Percentiles rank a stretch among this genome's conserved stretches.
These are phyloP conservation scores for Ormyrus nitidulus DNA, from an alignment of 2,888 invertebrate genomes.

Conservation along the genomic window DNA sequence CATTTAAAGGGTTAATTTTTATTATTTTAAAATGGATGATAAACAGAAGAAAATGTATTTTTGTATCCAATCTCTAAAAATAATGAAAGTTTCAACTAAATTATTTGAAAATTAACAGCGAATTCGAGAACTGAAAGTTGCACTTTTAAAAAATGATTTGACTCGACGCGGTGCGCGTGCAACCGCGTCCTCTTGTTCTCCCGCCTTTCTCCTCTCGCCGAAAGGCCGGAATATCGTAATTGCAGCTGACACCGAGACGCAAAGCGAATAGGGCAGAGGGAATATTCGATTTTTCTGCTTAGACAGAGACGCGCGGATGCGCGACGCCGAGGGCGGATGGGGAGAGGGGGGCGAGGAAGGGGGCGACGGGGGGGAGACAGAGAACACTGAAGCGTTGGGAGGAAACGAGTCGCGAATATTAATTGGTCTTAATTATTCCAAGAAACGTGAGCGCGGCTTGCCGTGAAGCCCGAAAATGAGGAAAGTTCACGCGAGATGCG, in stretches of 20 bases:
- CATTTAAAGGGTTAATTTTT: too few relatives aligned
- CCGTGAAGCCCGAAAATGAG: slow-evolving; percentile 47
- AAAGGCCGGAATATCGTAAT: slow-evolving; percentile 41
- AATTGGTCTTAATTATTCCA: slow-evolving; percentile 71
- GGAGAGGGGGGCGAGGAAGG: slow-evolving; percentile 1
- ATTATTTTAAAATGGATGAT: too few relatives aligned
- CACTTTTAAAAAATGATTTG: too few relatives aligned
- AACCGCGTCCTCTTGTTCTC: too few relatives aligned
- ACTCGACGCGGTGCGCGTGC: too few relatives aligned
- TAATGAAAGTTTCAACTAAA: too few relatives aligned
- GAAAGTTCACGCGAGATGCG: slow-evolving; percentile 43
- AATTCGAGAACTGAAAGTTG: too few relatives aligned
- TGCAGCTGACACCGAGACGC: slow-evolving; percentile 51
- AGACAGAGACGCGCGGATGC: not conserved
- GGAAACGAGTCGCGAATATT: slow-evolving; percentile 69
- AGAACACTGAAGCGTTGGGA: slow-evolving; percentile 8
- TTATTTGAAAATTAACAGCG: too few relatives aligned
- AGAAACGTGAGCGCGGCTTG: slow-evolving; percentile 39
- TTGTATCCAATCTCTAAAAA: too few relatives aligned
- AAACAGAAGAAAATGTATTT: too few relatives aligned
- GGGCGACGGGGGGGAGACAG: not conserved
- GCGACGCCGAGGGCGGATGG: not conserved
- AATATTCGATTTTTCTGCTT: slow-evolving; percentile 48
- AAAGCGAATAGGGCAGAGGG: slow-evolving; percentile 28
- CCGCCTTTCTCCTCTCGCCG: too few relatives aligned